phyloP scores from a whole-genome alignment of 2,797 vertebrate species.

The Sciurus vulgaris region DNA sequence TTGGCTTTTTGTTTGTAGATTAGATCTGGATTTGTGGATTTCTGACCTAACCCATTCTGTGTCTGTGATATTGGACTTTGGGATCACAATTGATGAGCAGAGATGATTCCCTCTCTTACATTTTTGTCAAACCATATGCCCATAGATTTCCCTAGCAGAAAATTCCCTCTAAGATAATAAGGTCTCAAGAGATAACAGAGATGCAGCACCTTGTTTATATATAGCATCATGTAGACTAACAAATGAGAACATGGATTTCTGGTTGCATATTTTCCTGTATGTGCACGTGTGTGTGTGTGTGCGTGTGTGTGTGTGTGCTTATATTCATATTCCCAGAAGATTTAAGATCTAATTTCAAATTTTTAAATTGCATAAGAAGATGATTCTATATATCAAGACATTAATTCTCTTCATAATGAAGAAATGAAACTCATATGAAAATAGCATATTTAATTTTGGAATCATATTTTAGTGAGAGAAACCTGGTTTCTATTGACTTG shows the following conservation, averaged over 20 bases:
- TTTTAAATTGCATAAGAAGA: conserved; percentile 83
- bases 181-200: conserved; percentile 84
- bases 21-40: conserved; percentile 26
- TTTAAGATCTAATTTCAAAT: conserved; percentile 85
- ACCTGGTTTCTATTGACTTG: conserved; percentile 88
- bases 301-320: neutral
- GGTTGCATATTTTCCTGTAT: neutral
- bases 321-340: conserved; percentile 75
- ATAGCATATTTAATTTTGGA: conserved; percentile 88
- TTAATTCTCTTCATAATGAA: conserved; percentile 88
- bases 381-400: conserved; percentile 79
- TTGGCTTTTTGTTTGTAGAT: neutral
- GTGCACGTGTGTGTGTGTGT: too few relatives aligned
- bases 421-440: conserved; percentile 83
- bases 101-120: conserved; percentile 47
- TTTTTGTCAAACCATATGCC: conserved; percentile 68
- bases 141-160: conserved; percentile 77
- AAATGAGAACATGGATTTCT: conserved; percentile 74
- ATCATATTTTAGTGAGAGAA: conserved; percentile 87
- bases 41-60: neutral
- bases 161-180: conserved; percentile 83
- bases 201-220: conserved; percentile 70
- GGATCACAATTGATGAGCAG: neutral
- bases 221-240: conserved; percentile 59
- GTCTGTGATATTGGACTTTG: conserved; percentile 5